Evolutionary conservation across 2,888 invertebrate genomes (phyloP).

Genomic region (Caenorhabditis plicata): DNA sequence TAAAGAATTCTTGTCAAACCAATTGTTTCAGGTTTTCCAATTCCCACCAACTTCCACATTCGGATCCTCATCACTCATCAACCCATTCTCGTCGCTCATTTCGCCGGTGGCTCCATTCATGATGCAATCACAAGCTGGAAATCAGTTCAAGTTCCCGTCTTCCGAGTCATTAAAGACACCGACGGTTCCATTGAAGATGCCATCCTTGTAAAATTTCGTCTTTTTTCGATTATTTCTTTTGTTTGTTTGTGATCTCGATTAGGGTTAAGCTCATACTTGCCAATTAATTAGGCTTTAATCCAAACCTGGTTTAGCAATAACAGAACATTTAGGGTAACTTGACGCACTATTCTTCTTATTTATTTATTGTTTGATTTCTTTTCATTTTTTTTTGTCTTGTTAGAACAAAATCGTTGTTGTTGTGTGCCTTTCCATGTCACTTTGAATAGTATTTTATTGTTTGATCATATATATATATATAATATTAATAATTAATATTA

Average conservation of each 20-base stretch:
- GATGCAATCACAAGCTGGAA: slow-evolving; percentile 20
- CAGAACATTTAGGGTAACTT: too few relatives aligned
- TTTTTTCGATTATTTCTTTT: too few relatives aligned
- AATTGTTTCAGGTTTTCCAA: slow-evolving; percentile 39
- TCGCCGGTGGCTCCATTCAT: slow-evolving; percentile 27
- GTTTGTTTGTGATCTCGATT: too few relatives aligned
- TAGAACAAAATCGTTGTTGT: too few relatives aligned
- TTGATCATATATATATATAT: too few relatives aligned
- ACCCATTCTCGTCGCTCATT: slow-evolving; percentile 27
- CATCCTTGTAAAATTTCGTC: slow-evolving; percentile 11
- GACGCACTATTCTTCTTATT: too few relatives aligned
- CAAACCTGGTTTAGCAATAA: too few relatives aligned
- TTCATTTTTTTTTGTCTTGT: neutral
- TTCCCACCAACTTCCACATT: slow-evolving; percentile 30
- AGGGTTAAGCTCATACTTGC: too few relatives aligned
- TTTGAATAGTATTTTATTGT: too few relatives aligned
- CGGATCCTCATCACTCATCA: slow-evolving; percentile 6
- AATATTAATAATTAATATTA: too few relatives aligned
- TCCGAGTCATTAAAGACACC: slow-evolving; percentile 45
- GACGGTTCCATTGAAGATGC: slow-evolving; percentile 29
- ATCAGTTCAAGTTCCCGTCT: slow-evolving; percentile 35
- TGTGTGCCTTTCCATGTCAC: too few relatives aligned
- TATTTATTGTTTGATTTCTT: neutral
- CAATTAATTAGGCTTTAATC: too few relatives aligned
- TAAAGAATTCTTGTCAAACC: neutral